These are phyloP conservation scores for Tenthredo mesomela DNA, from an alignment of 2,888 invertebrate species.

Conservation along the genomic window DNA sequence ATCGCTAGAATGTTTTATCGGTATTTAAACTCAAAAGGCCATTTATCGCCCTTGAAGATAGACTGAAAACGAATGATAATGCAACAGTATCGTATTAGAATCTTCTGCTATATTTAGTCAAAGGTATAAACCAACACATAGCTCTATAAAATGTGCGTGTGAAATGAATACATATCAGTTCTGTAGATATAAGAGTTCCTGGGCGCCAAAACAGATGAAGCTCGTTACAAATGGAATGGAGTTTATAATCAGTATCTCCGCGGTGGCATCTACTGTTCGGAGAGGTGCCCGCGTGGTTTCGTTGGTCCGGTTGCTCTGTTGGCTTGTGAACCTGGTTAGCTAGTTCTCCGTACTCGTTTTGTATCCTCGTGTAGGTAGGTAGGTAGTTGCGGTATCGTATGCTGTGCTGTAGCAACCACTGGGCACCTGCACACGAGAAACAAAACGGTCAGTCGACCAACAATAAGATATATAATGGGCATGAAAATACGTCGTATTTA, in stretches of 20 bases:
- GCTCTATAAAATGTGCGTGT: background rate
- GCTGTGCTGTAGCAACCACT: background rate
- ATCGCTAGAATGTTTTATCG: background rate
- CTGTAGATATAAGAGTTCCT: constrained; percentile 60
- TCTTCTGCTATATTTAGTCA: constrained; percentile 33
- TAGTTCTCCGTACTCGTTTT: constrained; percentile 74
- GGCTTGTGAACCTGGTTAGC: constrained; percentile 34
- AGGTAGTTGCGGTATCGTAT: constrained; percentile 1
- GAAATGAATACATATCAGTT: background rate
- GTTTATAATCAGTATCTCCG: constrained; percentile 76
- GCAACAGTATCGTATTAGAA: constrained; percentile 72
- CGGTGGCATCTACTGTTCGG: constrained; percentile 72
- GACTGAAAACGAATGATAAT: constrained; percentile 72
- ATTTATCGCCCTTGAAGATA: constrained; percentile 30
- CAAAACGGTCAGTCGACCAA: constrained; percentile 65
- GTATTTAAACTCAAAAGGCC: background rate
- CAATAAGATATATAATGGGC: constrained; percentile 75
- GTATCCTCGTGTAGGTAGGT: constrained; percentile 59
- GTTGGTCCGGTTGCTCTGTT: constrained; percentile 9
- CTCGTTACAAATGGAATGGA: constrained; percentile 78
- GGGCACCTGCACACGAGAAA: constrained; percentile 71
- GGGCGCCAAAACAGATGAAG: constrained; percentile 77
- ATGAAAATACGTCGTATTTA: constrained; percentile 72
- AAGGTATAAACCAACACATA: background rate
- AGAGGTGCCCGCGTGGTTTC: constrained; percentile 45